Conservation (phyloP, 2,113 vertebrate species). For the Theristicus caerulescens region DNA sequence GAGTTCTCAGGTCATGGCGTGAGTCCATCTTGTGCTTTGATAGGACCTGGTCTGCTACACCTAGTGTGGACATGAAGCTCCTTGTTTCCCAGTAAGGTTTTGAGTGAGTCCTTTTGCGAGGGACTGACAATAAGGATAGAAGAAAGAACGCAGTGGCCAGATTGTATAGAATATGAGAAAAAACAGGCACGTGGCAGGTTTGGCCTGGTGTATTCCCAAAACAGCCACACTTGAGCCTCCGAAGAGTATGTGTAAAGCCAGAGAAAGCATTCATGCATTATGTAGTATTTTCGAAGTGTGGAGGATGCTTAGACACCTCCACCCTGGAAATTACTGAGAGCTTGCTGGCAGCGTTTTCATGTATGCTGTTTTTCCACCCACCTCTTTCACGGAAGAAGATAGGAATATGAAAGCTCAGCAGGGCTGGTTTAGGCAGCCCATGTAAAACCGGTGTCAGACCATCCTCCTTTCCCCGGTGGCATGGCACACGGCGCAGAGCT, state of each 20-base stretch:
- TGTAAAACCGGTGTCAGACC: not conserved
- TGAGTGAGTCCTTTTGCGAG: not conserved
- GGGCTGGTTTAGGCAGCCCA: not conserved
- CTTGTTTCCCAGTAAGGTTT: not conserved
- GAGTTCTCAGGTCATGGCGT: not conserved
- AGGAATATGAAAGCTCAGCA: not conserved
- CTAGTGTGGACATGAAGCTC: not conserved
- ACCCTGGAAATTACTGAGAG: constrained; percentile 8
- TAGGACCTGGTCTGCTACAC: not conserved
- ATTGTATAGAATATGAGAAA: not conserved
- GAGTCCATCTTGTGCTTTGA: not conserved
- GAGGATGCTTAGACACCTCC: constrained; percentile 52
- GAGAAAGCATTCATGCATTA: constrained; percentile 45
- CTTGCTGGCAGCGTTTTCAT: constrained; percentile 6
- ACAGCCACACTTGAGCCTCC: not conserved
- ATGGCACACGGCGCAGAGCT: not conserved
- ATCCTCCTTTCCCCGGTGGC: not conserved
- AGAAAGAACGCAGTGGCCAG: not conserved
- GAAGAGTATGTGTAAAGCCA: constrained; percentile 6
- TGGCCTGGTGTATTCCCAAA: not conserved
- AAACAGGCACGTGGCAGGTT: not conserved
- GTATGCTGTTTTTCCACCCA: constrained; percentile 35
- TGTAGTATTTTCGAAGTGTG: constrained; percentile 44
- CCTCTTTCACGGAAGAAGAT: not conserved
- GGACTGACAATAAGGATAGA: not conserved